Evolutionary conservation across 1,140 invertebrate genomes (phyloP).

Genomic region (Euwallacea fornicatus): DNA sequence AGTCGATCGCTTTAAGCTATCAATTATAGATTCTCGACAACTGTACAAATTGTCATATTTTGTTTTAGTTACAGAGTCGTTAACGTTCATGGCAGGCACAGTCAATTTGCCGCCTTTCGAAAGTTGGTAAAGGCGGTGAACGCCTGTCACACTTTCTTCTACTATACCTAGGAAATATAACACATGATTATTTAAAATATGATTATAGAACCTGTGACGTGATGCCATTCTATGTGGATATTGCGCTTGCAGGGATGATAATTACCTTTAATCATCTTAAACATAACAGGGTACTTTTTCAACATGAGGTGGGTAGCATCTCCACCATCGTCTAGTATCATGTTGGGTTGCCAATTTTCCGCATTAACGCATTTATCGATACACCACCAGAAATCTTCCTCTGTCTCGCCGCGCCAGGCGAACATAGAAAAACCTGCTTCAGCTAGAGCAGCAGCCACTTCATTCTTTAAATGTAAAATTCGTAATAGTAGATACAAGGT

Average conservation of each 20-base stretch:
- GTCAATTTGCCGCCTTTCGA: slow-evolving; percentile 92
- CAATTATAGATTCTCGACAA: slow-evolving; percentile 85
- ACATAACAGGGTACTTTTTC: slow-evolving; percentile 94
- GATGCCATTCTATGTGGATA: no score
- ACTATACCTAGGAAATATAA: slow-evolving; percentile 74
- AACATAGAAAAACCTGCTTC: slow-evolving; percentile 88
- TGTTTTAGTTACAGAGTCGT: slow-evolving; percentile 98
- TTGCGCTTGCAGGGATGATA: background rate
- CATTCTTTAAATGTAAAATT: slow-evolving; percentile 67
- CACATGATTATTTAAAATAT: background rate
- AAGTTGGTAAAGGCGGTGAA: slow-evolving; percentile 94
- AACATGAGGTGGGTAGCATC: slow-evolving; percentile 97
- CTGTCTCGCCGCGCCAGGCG: slow-evolving; percentile 94
- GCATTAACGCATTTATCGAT: slow-evolving; percentile 92
- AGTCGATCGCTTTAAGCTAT: slow-evolving; percentile 91
- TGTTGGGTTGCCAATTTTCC: slow-evolving; percentile 96
- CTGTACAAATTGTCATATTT: slow-evolving; percentile 97
- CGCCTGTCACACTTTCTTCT: slow-evolving; percentile 96
- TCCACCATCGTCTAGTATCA: slow-evolving; percentile 97
- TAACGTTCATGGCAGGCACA: slow-evolving; percentile 99
- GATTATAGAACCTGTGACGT: background rate
- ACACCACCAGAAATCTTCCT: slow-evolving; percentile 99
- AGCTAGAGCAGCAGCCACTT: slow-evolving; percentile 94
- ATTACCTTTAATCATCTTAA: slow-evolving; percentile 92
- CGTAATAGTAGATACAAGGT: background rate